Percentiles rank a stretch among this genome's conserved stretches.
Conservation (phyloP, 2,888 invertebrate species). For the Griposia aprilina region DNA sequence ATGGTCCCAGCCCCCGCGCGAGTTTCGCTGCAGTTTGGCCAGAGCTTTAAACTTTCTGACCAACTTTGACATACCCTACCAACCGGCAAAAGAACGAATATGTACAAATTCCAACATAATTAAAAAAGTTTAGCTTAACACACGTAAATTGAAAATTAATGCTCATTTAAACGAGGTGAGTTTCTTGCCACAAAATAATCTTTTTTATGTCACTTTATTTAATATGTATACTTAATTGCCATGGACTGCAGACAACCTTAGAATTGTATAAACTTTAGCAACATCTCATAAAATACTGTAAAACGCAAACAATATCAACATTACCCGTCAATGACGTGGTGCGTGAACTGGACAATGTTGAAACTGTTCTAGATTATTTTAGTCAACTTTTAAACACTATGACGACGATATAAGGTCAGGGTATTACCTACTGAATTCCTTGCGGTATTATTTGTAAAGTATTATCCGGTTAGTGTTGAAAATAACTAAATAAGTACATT, state of each 20-base stretch:
- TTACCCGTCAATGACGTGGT: conserved; percentile 10
- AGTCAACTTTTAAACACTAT: conserved; percentile 39
- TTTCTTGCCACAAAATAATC: background rate
- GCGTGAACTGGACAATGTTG: conserved; percentile 8
- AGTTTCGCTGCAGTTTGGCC: background rate
- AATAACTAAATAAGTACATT: conserved; percentile 25
- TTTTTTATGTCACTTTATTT: background rate
- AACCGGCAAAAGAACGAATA: background rate
- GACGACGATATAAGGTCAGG: conserved; percentile 46
- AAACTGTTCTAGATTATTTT: conserved; percentile 29
- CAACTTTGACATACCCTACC: too few relatives aligned
- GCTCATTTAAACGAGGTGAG: background rate
- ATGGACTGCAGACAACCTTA: conserved; percentile 21
- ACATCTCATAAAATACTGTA: conserved; percentile 55
- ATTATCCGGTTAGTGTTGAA: conserved; percentile 39
- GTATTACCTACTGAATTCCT: conserved; percentile 39
- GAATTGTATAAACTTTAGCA: conserved; percentile 58
- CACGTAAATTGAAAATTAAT: background rate
- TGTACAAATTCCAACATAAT: background rate
- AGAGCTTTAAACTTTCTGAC: background rate
- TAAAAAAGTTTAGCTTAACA: background rate
- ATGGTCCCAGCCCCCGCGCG: too few relatives aligned
- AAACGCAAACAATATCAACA: conserved; percentile 42
- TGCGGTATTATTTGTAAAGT: conserved; percentile 23
- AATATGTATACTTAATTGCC: background rate